Percentiles rank a stretch among this genome's conserved stretches.
Conservation (phyloP, 2,888 invertebrate genomes). For the Acrocera orbiculus region DNA sequence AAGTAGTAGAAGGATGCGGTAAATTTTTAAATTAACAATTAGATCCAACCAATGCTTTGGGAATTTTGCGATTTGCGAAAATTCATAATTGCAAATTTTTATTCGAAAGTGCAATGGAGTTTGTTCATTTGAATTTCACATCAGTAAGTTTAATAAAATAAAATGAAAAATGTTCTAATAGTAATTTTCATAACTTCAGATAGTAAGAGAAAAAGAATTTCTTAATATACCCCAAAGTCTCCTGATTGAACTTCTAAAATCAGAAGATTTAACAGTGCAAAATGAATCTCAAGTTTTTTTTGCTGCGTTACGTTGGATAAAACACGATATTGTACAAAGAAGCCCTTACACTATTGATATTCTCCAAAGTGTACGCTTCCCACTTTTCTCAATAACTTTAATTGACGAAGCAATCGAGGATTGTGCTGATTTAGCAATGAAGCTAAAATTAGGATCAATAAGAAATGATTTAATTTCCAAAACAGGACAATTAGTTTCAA, state of each 20-base stretch:
- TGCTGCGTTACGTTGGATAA: conserved; percentile 76
- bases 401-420: conserved; percentile 60
- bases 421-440: conserved; percentile 64
- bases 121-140: conserved; percentile 72
- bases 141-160: conserved; percentile 47
- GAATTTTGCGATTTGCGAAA: conserved; percentile 81
- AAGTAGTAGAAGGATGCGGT: conserved; percentile 67
- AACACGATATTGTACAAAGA: conserved; percentile 57
- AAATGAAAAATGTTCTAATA: too few species aligned
- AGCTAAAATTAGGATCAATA: conserved; percentile 61
- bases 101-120: conserved; percentile 58
- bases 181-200: too few species aligned
- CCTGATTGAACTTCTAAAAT: conserved; percentile 58
- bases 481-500: conserved; percentile 57
- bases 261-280: conserved; percentile 74
- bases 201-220: conserved; percentile 83
- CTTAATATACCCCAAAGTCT: conserved; percentile 62
- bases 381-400: conserved; percentile 62
- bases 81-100: conserved; percentile 67
- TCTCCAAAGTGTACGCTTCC: conserved; percentile 60
- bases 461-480: conserved; percentile 58
- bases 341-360: conserved; percentile 75
- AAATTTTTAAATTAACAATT: conserved; percentile 70
- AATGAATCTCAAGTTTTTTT: conserved; percentile 78
- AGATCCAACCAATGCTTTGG: conserved; percentile 73